Evolutionary conservation across 2,113 vertebrate species (phyloP), one percentile per base, ranked within the genome.

Genomic region (Rallus limicola): DNA sequence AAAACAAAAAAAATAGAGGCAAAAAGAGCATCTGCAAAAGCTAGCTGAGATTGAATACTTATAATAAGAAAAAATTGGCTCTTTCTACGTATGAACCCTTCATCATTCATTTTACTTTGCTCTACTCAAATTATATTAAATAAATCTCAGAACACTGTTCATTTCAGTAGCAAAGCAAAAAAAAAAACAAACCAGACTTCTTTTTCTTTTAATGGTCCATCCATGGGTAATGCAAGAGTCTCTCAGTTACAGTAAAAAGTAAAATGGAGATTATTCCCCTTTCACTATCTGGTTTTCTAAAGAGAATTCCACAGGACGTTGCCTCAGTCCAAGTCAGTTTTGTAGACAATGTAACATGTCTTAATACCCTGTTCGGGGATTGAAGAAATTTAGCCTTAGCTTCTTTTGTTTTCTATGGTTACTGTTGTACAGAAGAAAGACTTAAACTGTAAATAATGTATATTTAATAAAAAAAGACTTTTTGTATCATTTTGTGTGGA

Each of bases 381-480:
- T 92, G 59, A 82, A 91, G 94, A 96, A 97, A 90, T 64, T 97
- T 98, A 98, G 97, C 97, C 97, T 98, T 98, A 97, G 97, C 96
- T 98, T 97, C 97, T 95, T 98, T 98, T 98, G 97, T 99, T 99
- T 99, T 99, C 96, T 99, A 98, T 98, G 97, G 97, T 98, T 98
- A 97, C 95, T 98, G 98, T 98, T 99, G 98, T 99, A 99, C 98
- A 99, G 97, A 97, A 95, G 92, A 97, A 98, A 97, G 93, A 98
- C 95, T 97, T 98, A 98, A 98, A 97, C 97, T 99, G 98, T 99
- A 98, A 98, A 98, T 99, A 98, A 95, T 98, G 98, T 98, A 98
- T 99, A 99, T 99, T 99, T 99, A 99, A 98, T 99, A 99, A 98
- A 99, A 98, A 98, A 92, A 98, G 92, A 97, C 95, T 82, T 98